Evolutionary conservation across 2,113 vertebrate species (phyloP).

Genomic region (Cephalophus harveyi): DNA sequence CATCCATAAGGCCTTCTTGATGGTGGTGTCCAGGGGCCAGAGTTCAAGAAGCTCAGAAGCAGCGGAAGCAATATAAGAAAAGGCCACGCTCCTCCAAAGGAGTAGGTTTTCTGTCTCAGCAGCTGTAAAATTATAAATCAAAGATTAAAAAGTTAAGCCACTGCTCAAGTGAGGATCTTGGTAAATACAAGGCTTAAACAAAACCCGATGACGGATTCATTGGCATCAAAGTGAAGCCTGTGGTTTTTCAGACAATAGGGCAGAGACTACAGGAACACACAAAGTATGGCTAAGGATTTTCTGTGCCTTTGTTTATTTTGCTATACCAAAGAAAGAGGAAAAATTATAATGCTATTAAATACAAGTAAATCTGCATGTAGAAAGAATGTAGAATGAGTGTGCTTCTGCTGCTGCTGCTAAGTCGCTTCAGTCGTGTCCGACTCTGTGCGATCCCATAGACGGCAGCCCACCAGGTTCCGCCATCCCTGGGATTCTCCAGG

Average conservation of each 20-base stretch:
- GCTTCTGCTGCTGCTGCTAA: not conserved
- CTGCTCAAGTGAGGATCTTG: constrained; percentile 46
- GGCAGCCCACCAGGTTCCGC: no score
- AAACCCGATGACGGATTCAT: not conserved
- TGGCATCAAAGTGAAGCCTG: constrained; percentile 43
- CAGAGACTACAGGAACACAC: not conserved
- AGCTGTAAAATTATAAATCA: constrained; percentile 69
- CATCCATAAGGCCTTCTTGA: not conserved
- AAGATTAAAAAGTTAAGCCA: constrained; percentile 66
- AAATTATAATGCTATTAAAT: not conserved
- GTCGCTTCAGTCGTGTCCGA: no score
- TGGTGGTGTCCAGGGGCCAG: not conserved
- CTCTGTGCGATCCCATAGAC: no score
- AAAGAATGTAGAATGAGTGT: not conserved
- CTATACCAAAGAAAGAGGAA: not conserved
- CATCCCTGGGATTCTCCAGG: no score
- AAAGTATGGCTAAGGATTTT: not conserved
- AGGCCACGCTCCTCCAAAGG: constrained; percentile 15
- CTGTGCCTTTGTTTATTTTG: not conserved
- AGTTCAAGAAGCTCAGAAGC: not conserved
- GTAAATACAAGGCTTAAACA: constrained; percentile 35
- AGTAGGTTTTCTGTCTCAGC: constrained; percentile 34
- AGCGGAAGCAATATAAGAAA: not conserved
- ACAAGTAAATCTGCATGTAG: not conserved
- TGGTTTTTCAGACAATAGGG: constrained; percentile 51